Evolutionary conservation across 2,888 invertebrate species (phyloP), one percentile per base, ranked within the genome.

Genomic region (Drosophila bunnanda): DNA sequence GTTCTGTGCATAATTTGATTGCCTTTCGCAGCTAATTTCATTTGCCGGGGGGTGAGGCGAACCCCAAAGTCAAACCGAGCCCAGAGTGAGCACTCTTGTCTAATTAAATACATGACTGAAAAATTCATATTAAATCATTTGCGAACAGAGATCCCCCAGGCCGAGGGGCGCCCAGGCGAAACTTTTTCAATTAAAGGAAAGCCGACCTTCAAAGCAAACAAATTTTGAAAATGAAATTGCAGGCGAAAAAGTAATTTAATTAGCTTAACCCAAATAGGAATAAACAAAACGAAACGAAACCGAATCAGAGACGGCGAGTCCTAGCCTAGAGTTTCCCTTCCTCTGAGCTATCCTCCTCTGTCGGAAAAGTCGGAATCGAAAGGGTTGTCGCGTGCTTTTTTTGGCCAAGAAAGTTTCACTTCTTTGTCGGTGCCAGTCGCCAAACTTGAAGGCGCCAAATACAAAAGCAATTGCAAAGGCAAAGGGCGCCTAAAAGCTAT

Each of bases 231-330:
- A 75, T 83, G 83, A 68, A 86, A 83, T 88, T 86, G 83, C 83
- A 80, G 79, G 80, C 68, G 61, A 67, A 71, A 83, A 88, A 88
- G 81, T 88, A 84, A 84, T 84, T 84, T 80, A 84, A 84, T 84
- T 84, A 88, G 89, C 84, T 79, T 76, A 59, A 58, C 66, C 76
- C 67, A 77, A 78, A 74, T 53, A 72, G 44, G 54, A 73, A 58
- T 66, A 66, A 46, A 56, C 67, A 67, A 76, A 85, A 76, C 66
- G 67, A 80, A 81, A 61, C 34, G 52, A 60, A 76, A 85, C 80
- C 76, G 78, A 78, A 70, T 76, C 57, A 52, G 58, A 69, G 60
- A 52, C 59, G 60, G 50, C 59, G 43, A 58, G 53, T 50, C 39
- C 56, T 66, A 22, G 25, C 12, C 17, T 17, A 4, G 43, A 32